Percentiles rank a stretch among this genome's conserved stretches.
Evolutionary conservation across 2,888 invertebrate genomes (phyloP).

Genomic region (Amiota communis): DNA sequence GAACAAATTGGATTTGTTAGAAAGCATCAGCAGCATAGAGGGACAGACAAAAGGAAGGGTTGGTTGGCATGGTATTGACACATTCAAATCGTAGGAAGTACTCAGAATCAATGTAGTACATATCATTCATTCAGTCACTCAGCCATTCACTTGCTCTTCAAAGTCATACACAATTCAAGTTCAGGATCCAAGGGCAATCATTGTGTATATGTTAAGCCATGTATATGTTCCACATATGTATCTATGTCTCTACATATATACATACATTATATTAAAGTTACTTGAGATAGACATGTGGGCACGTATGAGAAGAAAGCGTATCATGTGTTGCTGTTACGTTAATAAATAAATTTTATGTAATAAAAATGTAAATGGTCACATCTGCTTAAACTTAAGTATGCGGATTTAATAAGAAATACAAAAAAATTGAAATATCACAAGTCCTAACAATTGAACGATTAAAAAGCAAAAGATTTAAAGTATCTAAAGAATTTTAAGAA

Average conservation of each 20-base stretch:
- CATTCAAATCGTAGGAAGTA: too few species aligned
- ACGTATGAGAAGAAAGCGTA: background rate
- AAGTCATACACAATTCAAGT: background rate
- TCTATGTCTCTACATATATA: background rate
- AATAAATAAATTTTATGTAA: conserved; percentile 3
- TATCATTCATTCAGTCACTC: too few species aligned
- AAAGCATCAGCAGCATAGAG: background rate
- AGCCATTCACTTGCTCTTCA: background rate
- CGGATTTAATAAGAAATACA: too few species aligned
- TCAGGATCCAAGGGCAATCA: background rate
- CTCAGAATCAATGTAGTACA: too few species aligned
- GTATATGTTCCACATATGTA: background rate
- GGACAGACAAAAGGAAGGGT: background rate
- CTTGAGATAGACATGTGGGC: background rate
- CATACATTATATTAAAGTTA: background rate
- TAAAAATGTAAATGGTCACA: background rate
- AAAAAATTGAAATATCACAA: too few species aligned
- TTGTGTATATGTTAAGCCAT: background rate
- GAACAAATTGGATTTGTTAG: conserved; percentile 1
- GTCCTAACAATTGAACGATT: too few species aligned
- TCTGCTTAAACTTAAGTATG: background rate
- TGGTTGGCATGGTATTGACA: too few species aligned
- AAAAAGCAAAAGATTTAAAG: too few species aligned
- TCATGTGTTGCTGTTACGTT: background rate
- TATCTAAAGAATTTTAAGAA: too few species aligned